Conservation (phyloP, 37 sponge, comb jelly and placozoan genomes). For the Ephydatia muelleri region DNA sequence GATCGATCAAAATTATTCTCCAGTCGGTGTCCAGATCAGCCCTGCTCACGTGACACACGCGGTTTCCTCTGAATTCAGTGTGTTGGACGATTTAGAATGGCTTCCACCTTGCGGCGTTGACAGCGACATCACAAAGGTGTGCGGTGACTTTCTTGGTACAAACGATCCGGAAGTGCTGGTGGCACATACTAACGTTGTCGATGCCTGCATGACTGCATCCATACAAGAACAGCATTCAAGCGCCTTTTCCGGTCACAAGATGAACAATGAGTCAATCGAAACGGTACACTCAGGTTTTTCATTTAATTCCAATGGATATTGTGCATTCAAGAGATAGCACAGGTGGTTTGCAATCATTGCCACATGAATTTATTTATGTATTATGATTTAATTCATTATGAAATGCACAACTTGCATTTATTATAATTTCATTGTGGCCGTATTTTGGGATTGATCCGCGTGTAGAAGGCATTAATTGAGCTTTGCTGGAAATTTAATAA, state of each 20-base stretch:
- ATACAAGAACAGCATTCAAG: background rate
- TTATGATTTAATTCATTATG: no score
- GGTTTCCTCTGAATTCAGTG: background rate
- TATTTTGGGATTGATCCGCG: no score
- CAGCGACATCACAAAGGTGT: background rate
- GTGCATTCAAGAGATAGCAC: background rate
- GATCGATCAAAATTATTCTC: background rate
- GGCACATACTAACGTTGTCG: background rate
- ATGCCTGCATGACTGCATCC: background rate
- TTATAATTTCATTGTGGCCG: no score
- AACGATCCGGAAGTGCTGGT: background rate
- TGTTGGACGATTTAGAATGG: background rate
- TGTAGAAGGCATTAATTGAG: no score
- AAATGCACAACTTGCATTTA: no score
- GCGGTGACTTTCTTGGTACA: background rate
- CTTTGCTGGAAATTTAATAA: no score
- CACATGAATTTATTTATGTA: no score
- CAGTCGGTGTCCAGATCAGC: background rate
- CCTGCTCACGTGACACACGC: background rate
- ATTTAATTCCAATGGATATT: background rate
- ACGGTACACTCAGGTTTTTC: background rate
- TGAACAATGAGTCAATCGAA: background rate
- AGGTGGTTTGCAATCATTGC: no score
- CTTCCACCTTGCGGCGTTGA: background rate
- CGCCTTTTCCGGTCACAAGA: background rate